phyloP scores from a whole-genome alignment of 1,140 invertebrate species.

The Diachasmimorpha longicaudata region DNA sequence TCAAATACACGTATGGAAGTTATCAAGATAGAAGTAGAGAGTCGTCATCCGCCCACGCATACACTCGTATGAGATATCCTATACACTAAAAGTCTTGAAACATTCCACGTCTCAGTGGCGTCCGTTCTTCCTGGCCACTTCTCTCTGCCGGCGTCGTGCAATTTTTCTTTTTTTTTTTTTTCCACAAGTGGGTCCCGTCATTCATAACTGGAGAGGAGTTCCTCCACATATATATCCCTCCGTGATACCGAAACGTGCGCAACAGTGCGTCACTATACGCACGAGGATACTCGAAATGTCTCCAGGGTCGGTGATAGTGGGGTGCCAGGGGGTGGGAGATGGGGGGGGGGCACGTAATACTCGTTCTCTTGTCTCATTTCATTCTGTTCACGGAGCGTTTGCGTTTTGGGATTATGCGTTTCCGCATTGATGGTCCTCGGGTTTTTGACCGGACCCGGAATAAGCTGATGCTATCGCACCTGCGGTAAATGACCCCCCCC shows the following conservation, averaged over 20 bases:
- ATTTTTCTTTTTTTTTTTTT: not conserved
- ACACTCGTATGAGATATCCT: not conserved
- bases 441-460: not conserved
- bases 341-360: not conserved
- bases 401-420: not conserved
- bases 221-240: not conserved
- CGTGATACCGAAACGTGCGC: not conserved
- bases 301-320: not conserved
- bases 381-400: constrained; percentile 10
- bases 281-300: not conserved
- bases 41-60: constrained; percentile 3
- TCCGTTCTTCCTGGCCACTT: constrained; percentile 25
- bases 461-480: not conserved
- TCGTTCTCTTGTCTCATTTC: not conserved
- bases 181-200: not conserved
- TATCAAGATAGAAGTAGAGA: constrained; percentile 29
- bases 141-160: not conserved
- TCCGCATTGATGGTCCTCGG: not conserved
- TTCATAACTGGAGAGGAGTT: constrained; percentile 14
- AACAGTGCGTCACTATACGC: not conserved
- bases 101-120: constrained; percentile 13
- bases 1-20: constrained; percentile 17
- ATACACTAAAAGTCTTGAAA: not conserved
- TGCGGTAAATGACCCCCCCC: not conserved
- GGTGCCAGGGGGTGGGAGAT: no score